Conservation (phyloP, 2,797 vertebrate species). For the Hippopotamyrus pictus region DNA sequence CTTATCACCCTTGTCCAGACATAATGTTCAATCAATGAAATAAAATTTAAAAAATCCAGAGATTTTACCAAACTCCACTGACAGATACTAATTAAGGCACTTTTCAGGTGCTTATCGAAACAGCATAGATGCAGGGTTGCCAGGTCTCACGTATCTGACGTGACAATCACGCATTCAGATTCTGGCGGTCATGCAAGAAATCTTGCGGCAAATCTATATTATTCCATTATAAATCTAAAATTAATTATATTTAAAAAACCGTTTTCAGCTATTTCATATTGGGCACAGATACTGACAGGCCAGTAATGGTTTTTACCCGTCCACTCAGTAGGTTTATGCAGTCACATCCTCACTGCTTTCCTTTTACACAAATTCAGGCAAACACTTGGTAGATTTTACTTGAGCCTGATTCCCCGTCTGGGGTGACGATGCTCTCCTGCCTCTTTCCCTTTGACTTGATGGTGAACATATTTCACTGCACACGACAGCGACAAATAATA, state of each 20-base stretch:
- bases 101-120: neutral
- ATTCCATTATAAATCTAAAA: neutral
- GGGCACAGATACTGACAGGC: neutral
- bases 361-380: neutral
- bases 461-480: constrained; percentile 20
- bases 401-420: neutral
- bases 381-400: neutral
- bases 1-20: neutral
- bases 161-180: neutral
- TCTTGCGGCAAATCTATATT: neutral
- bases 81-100: neutral
- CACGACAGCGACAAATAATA: neutral
- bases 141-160: neutral
- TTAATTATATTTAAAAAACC: neutral
- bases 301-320: neutral
- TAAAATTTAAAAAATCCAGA: neutral
- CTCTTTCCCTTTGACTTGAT: neutral
- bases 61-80: constrained; percentile 2
- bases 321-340: neutral
- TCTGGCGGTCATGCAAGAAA: neutral
- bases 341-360: neutral
- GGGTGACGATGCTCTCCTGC: neutral
- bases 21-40: neutral
- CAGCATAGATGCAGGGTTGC: neutral
- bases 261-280: neutral